Percentiles rank a stretch among this genome's conserved stretches.
Evolutionary conservation across 2,797 vertebrate species (phyloP).

Genomic region (Mastacembelus armatus): DNA sequence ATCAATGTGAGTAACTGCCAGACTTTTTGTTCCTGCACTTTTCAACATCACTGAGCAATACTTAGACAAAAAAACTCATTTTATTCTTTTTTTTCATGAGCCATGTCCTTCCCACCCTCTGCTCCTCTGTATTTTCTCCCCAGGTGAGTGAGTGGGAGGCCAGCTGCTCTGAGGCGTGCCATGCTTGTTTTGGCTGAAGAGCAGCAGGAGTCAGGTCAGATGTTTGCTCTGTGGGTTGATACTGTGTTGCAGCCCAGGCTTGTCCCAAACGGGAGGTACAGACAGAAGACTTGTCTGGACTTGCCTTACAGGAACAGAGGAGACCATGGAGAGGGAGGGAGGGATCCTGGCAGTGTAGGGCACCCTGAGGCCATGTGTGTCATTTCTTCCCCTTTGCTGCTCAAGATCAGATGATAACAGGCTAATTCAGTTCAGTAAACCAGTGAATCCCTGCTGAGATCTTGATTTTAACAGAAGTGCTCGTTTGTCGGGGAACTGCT

Average conservation of each 20-base stretch:
- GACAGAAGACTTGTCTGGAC: conserved; percentile 55
- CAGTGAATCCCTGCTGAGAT: conserved; percentile 7
- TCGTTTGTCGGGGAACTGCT: not conserved
- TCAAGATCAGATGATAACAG: conserved; percentile 17
- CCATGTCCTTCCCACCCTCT: conserved; percentile 6
- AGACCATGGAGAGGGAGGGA: conserved; percentile 26
- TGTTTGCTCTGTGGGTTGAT: conserved; percentile 47
- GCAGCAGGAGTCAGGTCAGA: conserved; percentile 22
- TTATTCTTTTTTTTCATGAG: conserved; percentile 29
- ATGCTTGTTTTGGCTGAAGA: conserved; percentile 50
- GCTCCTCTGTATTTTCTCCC: conserved; percentile 14
- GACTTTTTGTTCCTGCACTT: not conserved
- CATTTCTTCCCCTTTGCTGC: conserved; percentile 20
- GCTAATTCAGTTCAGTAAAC: conserved; percentile 1
- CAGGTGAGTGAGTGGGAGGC: conserved; percentile 44
- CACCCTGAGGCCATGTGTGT: conserved; percentile 22
- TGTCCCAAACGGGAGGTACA: conserved; percentile 22
- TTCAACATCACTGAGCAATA: conserved; percentile 6
- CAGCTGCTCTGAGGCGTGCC: conserved; percentile 52
- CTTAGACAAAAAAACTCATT: conserved; percentile 20
- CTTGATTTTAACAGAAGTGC: not conserved
- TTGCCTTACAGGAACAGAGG: conserved; percentile 37
- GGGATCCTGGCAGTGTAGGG: conserved; percentile 29
- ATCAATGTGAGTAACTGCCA: too few relatives aligned
- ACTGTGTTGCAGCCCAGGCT: conserved; percentile 24